A percentile compares a stretch with the other conserved stretches of the same genome.
These are phyloP conservation scores for Brenthis ino DNA, from an alignment of 2,888 invertebrate genomes.

Conservation along the genomic window DNA sequence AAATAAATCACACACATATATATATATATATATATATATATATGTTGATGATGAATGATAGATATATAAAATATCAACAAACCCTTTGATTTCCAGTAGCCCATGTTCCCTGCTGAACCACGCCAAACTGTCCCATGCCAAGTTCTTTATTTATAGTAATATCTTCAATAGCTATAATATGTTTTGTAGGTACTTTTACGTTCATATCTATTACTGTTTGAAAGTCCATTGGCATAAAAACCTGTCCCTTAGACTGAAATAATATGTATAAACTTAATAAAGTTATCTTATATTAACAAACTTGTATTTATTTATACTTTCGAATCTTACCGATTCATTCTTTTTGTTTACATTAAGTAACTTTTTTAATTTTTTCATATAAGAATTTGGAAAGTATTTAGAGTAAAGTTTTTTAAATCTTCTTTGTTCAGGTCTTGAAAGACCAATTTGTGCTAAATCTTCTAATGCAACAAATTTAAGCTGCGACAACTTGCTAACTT, in stretches of 20 bases:
- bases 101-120: conserved; percentile 99
- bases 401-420: conserved; percentile 96
- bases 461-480: conserved; percentile 97
- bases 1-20: not conserved
- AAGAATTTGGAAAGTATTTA: conserved; percentile 96
- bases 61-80: conserved; percentile 47
- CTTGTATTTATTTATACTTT: not conserved
- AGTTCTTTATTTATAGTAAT: conserved; percentile 97
- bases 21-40: too few species aligned
- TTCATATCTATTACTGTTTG: conserved; percentile 63
- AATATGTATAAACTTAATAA: conserved; percentile 3
- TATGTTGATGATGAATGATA: too few species aligned
- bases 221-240: conserved; percentile 54
- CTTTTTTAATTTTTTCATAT: conserved; percentile 95
- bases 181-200: conserved; percentile 89
- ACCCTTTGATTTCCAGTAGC: conserved; percentile 96
- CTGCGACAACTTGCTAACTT: conserved; percentile 93
- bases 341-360: conserved; percentile 85
- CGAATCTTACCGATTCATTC: conserved; percentile 70
- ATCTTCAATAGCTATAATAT: conserved; percentile 94
- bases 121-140: conserved; percentile 98
- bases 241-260: conserved; percentile 45
- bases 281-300: not conserved
- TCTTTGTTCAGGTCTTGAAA: conserved; percentile 97
- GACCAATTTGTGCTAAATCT: conserved; percentile 94